Evolutionary conservation across 2,797 vertebrate genomes (phyloP).

Genomic region (Simalia tracyae): DNA sequence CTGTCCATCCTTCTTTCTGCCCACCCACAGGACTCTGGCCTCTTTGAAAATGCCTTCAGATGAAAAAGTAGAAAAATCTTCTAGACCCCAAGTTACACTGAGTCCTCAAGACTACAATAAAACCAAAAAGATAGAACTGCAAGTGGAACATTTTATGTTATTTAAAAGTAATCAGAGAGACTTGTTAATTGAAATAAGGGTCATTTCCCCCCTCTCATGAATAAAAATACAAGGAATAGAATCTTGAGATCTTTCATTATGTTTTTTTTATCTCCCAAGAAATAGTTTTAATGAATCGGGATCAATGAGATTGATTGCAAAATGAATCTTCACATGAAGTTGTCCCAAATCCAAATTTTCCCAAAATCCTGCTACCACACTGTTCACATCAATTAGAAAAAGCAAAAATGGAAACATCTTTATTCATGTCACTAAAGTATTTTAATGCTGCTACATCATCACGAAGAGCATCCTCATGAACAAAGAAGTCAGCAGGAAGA

Average conservation of each 20-base stretch:
- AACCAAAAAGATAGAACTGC: conserved; percentile 54
- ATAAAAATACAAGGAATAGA: conserved; percentile 46
- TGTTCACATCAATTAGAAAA: background rate
- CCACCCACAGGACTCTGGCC: conserved; percentile 55
- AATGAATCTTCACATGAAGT: conserved; percentile 1
- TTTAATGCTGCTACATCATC: background rate
- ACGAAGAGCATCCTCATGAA: background rate
- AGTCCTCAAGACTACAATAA: conserved; percentile 54
- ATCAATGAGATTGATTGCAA: conserved; percentile 30
- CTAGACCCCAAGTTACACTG: conserved; percentile 7
- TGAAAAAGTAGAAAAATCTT: conserved; percentile 59
- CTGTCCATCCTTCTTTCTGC: conserved; percentile 56
- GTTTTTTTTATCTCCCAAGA: conserved; percentile 28
- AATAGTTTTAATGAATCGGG: conserved; percentile 44
- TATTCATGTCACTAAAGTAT: background rate
- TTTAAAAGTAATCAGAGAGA: conserved; percentile 29
- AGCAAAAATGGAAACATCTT: background rate
- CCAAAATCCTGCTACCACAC: background rate
- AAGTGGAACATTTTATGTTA: conserved; percentile 52
- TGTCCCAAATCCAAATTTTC: background rate
- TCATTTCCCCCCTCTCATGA: conserved; percentile 43
- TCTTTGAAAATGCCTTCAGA: conserved; percentile 54
- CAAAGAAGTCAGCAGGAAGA: background rate
- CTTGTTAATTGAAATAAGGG: conserved; percentile 53
- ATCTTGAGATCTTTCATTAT: conserved; percentile 33